Conservation (phyloP, 2,797 vertebrate species). For the Valencia hispanica region DNA sequence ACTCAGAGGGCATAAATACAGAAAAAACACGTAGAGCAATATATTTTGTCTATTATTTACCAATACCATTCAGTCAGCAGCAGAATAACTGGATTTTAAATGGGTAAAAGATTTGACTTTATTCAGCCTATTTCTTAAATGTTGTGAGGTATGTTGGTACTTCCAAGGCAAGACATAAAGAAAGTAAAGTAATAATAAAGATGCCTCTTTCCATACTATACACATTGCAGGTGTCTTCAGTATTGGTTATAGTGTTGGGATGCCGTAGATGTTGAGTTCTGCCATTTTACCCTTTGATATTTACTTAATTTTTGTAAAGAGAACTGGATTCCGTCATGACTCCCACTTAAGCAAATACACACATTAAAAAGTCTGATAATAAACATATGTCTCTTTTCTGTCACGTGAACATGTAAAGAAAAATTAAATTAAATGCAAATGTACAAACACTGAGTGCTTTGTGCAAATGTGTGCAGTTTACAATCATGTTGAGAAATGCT, state of each 20-base stretch:
- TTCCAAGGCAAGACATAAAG: neutral
- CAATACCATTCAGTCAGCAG: neutral
- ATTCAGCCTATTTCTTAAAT: neutral
- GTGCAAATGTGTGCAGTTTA: conserved; percentile 87
- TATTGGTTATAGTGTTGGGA: neutral
- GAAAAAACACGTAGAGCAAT: neutral
- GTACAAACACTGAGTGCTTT: conserved; percentile 84
- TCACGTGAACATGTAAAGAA: conserved; percentile 80
- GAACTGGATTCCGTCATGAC: conserved; percentile 52
- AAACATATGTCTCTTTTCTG: conserved; percentile 72
- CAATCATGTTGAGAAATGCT: conserved; percentile 79
- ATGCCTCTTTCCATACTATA: neutral
- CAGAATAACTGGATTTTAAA: neutral
- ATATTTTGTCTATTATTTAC: neutral
- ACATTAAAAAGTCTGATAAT: conserved; percentile 65
- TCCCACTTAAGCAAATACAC: conserved; percentile 64
- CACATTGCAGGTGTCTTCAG: neutral
- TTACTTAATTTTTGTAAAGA: too few species aligned
- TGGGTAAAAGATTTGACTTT: neutral
- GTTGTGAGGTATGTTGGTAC: neutral
- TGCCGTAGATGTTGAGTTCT: neutral
- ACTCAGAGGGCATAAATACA: neutral
- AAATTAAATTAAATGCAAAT: conserved; percentile 71
- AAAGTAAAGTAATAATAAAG: neutral
- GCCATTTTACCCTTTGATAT: too few species aligned